phyloP scores from a whole-genome alignment of 2,797 vertebrate genomes.

The Apogon hyalosoma region DNA sequence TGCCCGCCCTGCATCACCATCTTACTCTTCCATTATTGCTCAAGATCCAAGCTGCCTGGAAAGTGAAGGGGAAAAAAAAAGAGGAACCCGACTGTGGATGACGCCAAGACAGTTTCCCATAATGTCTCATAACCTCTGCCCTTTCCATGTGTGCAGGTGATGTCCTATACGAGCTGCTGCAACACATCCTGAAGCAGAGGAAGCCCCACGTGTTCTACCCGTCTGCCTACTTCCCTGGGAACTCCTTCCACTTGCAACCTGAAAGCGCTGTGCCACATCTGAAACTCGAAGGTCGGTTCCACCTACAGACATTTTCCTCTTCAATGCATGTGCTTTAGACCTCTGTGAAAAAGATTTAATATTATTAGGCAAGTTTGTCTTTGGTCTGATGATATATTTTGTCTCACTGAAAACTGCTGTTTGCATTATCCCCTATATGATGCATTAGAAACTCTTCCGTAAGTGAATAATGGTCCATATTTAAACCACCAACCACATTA shows the following conservation, averaged over 20 bases:
- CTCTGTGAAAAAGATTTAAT: neutral
- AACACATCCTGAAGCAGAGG: slow-evolving; percentile 97
- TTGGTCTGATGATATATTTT: too few relatives aligned
- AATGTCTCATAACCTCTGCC: slow-evolving; percentile 45
- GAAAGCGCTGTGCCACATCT: slow-evolving; percentile 90
- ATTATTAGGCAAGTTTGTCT: neutral
- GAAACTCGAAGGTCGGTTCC: slow-evolving; percentile 91
- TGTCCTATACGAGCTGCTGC: slow-evolving; percentile 97
- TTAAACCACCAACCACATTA: too few relatives aligned
- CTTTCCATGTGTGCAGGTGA: slow-evolving; percentile 84
- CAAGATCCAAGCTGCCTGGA: slow-evolving; percentile 48
- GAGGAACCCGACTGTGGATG: slow-evolving; percentile 2
- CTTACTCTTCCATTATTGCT: slow-evolving; percentile 45
- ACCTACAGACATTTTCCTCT: neutral
- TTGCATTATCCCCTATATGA: too few relatives aligned
- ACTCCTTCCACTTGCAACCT: slow-evolving; percentile 90
- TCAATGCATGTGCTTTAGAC: neutral
- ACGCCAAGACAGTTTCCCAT: slow-evolving; percentile 7
- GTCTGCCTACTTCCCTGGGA: slow-evolving; percentile 91
- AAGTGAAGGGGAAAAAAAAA: slow-evolving; percentile 33
- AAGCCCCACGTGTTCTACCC: slow-evolving; percentile 89
- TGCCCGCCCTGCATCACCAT: neutral
- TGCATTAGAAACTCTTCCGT: too few relatives aligned
- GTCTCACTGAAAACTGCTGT: too few relatives aligned
- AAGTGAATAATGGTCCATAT: too few relatives aligned